These are phyloP conservation scores for Halcyon smyrnensis DNA, from an alignment of 2,797 vertebrate species.

Conservation along the genomic window DNA sequence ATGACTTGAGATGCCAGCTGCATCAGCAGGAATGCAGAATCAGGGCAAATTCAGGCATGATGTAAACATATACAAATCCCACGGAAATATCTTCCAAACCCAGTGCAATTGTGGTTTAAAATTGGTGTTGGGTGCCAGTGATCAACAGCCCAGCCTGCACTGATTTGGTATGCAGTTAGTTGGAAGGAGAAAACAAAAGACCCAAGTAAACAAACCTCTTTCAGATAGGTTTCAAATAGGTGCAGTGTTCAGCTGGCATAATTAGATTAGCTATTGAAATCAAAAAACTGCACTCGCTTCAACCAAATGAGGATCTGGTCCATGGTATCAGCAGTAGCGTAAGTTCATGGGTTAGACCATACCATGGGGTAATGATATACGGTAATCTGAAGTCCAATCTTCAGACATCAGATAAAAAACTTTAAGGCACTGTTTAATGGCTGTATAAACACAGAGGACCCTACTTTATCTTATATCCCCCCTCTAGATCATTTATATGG, in stretches of 20 bases:
- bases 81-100: neutral
- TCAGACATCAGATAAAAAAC: constrained; percentile 63
- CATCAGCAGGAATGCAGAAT: constrained; percentile 3
- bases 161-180: neutral
- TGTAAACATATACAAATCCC: neutral
- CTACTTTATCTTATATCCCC: constrained; percentile 32
- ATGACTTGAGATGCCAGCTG: neutral
- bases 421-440: constrained; percentile 45
- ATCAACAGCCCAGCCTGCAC: neutral
- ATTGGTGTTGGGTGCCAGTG: neutral
- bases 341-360: constrained; percentile 53
- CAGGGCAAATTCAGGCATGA: neutral
- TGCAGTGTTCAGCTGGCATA: neutral
- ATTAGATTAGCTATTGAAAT: constrained; percentile 24
- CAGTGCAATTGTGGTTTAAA: constrained; percentile 10
- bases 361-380: neutral
- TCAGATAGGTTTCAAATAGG: neutral
- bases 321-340: neutral
- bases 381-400: constrained; percentile 39
- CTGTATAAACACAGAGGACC: constrained; percentile 53
- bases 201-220: neutral
- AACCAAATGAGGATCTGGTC: constrained; percentile 2
- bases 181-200: neutral
- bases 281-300: neutral
- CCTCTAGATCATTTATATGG: constrained; percentile 10